Evolutionary conservation across 2,113 vertebrate genomes (phyloP).

Genomic region (Uropsilus gracilis): DNA sequence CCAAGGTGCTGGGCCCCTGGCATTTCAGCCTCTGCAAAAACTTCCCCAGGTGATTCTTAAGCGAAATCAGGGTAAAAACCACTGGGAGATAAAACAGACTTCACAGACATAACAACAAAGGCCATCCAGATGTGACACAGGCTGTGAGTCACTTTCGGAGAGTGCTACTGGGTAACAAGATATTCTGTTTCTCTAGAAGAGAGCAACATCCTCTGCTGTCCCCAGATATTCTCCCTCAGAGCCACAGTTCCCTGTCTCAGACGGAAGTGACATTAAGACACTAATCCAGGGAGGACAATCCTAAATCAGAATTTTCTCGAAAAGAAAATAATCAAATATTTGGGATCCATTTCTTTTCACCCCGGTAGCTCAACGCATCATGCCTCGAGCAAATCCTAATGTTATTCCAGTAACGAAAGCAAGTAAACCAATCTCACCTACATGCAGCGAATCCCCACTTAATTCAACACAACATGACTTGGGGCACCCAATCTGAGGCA

Average conservation of each 20-base stretch:
- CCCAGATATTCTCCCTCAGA: neutral
- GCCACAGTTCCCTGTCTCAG: neutral
- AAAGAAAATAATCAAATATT: neutral
- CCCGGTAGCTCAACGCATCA: neutral
- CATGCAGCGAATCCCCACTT: neutral
- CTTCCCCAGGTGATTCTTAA: neutral
- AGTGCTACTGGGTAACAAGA: neutral
- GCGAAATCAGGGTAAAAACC: neutral
- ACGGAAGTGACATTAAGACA: neutral
- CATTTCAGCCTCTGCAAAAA: neutral
- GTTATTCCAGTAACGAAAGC: conserved; percentile 27
- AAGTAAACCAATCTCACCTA: neutral
- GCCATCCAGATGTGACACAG: fast-evolving
- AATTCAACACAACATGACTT: neutral
- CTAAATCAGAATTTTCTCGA: neutral
- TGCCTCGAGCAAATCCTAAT: neutral
- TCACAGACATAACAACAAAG: neutral
- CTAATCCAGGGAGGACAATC: neutral
- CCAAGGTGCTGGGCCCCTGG: neutral
- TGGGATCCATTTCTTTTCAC: neutral
- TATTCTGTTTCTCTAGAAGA: neutral
- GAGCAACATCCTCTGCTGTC: neutral
- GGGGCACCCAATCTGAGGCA: neutral
- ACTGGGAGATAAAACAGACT: neutral
- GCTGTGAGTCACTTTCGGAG: neutral